A percentile compares a stretch with the other conserved stretches of the same genome.
Conservation (phyloP, 2,888 invertebrate genomes). For the Nipponacmea schrenckii region DNA sequence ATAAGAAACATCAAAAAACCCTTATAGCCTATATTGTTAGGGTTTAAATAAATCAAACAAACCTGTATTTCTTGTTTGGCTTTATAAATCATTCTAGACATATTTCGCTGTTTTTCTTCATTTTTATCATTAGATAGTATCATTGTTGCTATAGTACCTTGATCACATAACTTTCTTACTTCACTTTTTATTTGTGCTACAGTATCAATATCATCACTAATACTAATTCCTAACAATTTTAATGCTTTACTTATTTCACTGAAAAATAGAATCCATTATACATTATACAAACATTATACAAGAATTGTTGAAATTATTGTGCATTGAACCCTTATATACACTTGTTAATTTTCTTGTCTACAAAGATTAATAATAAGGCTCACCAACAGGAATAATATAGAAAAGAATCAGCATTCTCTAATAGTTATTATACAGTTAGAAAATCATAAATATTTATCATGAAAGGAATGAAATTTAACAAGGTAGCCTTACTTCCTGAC, state of each 20-base stretch:
- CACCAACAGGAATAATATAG: too few relatives aligned
- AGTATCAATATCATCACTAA: conserved; percentile 65
- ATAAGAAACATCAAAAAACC: too few relatives aligned
- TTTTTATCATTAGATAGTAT: conserved; percentile 59
- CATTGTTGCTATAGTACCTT: conserved; percentile 59
- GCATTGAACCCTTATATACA: too few relatives aligned
- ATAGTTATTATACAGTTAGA: too few relatives aligned
- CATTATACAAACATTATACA: too few relatives aligned
- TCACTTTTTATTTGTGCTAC: conserved; percentile 66
- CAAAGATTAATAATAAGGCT: too few relatives aligned
- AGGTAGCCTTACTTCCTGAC: conserved; percentile 61
- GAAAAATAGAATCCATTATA: conserved; percentile 25
- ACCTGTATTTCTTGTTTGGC: conserved; percentile 49
- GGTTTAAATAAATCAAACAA: too few relatives aligned
- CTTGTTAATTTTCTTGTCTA: too few relatives aligned
- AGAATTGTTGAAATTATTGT: too few relatives aligned
- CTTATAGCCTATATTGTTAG: too few relatives aligned
- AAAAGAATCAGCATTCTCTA: too few relatives aligned
- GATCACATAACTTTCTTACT: conserved; percentile 62
- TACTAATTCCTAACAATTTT: conserved; percentile 58
- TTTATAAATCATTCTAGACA: conserved; percentile 57
- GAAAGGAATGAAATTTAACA: neutral
- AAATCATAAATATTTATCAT: too few relatives aligned
- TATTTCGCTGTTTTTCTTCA: conserved; percentile 49
- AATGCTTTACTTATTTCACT: conserved; percentile 63